These are phyloP conservation scores for Hipparchia sbordonii DNA, from an alignment of 2,888 invertebrate species.

Conservation along the genomic window DNA sequence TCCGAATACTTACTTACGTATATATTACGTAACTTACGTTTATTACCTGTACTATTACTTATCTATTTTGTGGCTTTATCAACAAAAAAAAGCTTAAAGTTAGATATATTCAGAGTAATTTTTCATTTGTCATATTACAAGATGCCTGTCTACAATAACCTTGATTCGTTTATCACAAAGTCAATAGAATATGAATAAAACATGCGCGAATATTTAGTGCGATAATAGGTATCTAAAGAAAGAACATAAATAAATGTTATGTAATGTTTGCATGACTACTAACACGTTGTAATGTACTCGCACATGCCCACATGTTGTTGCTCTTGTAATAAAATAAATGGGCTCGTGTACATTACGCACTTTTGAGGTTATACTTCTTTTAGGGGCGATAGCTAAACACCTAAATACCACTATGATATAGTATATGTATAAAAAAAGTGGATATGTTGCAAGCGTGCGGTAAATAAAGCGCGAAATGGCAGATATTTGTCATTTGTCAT, in stretches of 20 bases:
- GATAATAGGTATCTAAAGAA: conserved; percentile 9
- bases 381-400: no score
- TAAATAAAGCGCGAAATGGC: no score
- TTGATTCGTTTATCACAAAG: conserved; percentile 9
- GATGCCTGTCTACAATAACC: neutral
- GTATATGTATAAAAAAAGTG: no score
- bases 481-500: no score
- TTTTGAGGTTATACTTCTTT: conserved; percentile 11
- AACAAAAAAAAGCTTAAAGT: neutral
- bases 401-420: no score
- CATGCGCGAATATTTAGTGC: conserved; percentile 20
- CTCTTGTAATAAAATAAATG: neutral
- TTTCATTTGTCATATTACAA: neutral
- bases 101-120: neutral
- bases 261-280: conserved; percentile 40
- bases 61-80: no score
- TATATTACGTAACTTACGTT: no score
- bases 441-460: no score
- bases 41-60: no score
- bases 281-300: conserved; percentile 23
- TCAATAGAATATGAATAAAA: conserved; percentile 29
- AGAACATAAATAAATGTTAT: conserved; percentile 25
- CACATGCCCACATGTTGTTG: neutral
- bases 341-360: neutral
- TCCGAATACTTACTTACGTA: no score